Evolutionary conservation across 2,888 invertebrate genomes (phyloP), one percentile per base, ranked within the genome.

Genomic region (Gonocerus acuteangulatus): DNA sequence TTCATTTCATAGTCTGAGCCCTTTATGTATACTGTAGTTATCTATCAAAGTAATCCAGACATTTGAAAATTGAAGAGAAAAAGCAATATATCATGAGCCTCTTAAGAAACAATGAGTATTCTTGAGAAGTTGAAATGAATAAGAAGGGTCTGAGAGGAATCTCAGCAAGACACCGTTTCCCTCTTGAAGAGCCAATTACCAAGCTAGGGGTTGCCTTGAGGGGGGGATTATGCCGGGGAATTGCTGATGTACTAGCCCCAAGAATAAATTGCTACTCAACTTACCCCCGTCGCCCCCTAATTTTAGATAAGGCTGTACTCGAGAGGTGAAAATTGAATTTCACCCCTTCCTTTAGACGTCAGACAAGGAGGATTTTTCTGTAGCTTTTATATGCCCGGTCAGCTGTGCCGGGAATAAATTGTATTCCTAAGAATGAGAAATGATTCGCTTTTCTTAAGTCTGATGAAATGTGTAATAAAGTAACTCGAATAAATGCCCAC

Each of bases 221-320:
- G 57, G 57, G 44, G 4, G 57, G 45, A 57, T 57, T 47, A 57
- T 47, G 57, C 44, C 44, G 57, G 57, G 57, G 57, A 57, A 57
- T 57, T 47, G 57, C 57, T 57, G 57, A 57, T 47, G 57, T 57
- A 47, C 57, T 21, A 11, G 22, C n/a, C 19, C 47, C 32, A 18
- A 36, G 57, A 57, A 57, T 57, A 57, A 57, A 57, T 57, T 57
- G 57, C 34, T 21, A 47, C 21, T 22, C 22, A 21, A 21, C 57
- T 45, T 44, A 32, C 9, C 16, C 54, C 42, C 42, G 21, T 2
- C 47, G 18, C 47, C 47, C 47, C 47, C 47, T 57, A 45, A 57
- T 57, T 57, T 57, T 44, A 57, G 57, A 57, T 57, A 57, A 57
- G 57, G 57, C 7, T 45, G 57, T 45, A 44, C 13, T 44, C 39